phyloP scores from a whole-genome alignment of 2,888 invertebrate genomes.

The Lasiommata megera region DNA sequence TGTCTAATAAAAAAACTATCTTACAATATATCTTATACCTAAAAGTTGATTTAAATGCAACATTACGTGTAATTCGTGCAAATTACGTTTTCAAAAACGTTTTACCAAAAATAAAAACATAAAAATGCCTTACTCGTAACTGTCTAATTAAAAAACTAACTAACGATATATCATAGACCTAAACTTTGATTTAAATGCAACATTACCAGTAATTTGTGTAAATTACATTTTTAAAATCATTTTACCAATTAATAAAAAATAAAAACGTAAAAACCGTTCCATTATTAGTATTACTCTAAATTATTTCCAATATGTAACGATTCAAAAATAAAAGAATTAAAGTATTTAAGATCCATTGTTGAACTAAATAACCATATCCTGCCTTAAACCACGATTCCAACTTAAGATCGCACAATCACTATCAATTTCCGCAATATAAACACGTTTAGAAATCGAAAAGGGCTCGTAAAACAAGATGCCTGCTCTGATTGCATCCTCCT shows the following conservation, averaged over 20 bases:
- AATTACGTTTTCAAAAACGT: no score
- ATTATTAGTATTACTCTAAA: background rate
- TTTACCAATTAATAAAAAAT: background rate
- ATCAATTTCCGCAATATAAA: slow-evolving; percentile 51
- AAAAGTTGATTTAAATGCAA: no score
- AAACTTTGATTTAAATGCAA: no score
- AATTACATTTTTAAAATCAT: background rate
- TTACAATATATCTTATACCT: no score
- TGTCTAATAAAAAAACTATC: no score
- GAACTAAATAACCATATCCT: background rate
- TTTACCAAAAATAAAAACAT: no score
- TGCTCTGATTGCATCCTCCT: slow-evolving; percentile 62
- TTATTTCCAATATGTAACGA: background rate
- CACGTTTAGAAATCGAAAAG: slow-evolving; percentile 61
- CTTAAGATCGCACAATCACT: slow-evolving; percentile 33
- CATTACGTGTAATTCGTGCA: no score
- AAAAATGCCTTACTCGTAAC: no score
- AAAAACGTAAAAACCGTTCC: background rate
- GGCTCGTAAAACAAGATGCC: slow-evolving; percentile 60
- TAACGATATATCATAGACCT: no score
- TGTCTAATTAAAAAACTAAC: no score
- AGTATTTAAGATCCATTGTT: background rate
- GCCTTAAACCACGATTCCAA: background rate
- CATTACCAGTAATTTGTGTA: no score
- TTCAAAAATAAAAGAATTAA: background rate